phyloP scores from a whole-genome alignment of 2,113 vertebrate genomes.

The Prochilodus magdalenae region DNA sequence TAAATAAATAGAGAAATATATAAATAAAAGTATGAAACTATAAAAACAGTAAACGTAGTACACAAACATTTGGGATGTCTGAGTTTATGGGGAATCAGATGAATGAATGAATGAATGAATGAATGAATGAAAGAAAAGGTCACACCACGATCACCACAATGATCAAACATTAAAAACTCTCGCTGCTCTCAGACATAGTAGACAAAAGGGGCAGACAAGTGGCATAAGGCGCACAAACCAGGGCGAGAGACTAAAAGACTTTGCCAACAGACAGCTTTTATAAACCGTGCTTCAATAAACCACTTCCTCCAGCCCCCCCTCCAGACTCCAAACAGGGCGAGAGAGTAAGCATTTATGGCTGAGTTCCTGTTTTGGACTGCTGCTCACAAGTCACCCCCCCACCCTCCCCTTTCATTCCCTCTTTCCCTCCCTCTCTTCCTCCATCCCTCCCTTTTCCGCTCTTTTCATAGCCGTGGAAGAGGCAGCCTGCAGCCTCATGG shows the following conservation, averaged over 20 bases:
- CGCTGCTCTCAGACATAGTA: slow-evolving; percentile 19
- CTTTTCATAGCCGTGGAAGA: slow-evolving; percentile 82
- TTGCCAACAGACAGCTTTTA: slow-evolving; percentile 76
- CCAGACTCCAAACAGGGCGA: slow-evolving; percentile 71
- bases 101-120: not conserved
- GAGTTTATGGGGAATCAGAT: no score
- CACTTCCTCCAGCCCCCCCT: slow-evolving; percentile 82
- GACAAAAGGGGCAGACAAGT: slow-evolving; percentile 59
- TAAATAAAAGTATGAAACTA: no score
- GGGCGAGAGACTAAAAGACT: slow-evolving; percentile 64
- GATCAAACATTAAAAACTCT: not conserved
- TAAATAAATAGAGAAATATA: no score
- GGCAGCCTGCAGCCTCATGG: slow-evolving; percentile 85
- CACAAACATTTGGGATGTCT: not conserved
- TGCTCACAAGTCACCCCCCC: slow-evolving; percentile 71
- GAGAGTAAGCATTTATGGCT: slow-evolving; percentile 84
- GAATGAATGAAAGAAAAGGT: not conserved
- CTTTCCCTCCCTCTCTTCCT: slow-evolving; percentile 68
- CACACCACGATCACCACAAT: not conserved
- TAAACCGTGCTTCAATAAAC: slow-evolving; percentile 85
- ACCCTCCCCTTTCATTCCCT: slow-evolving; percentile 54
- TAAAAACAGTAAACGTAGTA: no score
- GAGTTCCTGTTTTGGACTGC: slow-evolving; percentile 87
- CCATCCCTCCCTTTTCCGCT: slow-evolving; percentile 74
- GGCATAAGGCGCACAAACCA: slow-evolving; percentile 66